Conservation (phyloP, 2,888 invertebrate species). For the Cheilosia variabilis region DNA sequence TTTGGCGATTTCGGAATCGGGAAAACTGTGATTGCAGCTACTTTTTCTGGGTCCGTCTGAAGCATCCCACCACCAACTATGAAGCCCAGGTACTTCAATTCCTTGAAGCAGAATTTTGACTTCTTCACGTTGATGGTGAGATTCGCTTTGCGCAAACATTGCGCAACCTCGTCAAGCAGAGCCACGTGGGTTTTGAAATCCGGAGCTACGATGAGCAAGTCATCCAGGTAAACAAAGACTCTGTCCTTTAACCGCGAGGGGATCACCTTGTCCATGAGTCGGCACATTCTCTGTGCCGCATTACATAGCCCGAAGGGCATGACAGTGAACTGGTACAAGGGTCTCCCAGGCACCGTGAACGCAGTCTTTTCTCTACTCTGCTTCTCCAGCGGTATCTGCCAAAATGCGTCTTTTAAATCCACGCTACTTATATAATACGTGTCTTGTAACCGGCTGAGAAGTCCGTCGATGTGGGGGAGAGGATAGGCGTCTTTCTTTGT, state of each 20-base stretch:
- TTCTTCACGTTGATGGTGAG: slow-evolving; percentile 55
- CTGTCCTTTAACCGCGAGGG: slow-evolving; percentile 36
- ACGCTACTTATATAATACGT: background rate
- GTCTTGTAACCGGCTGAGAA: background rate
- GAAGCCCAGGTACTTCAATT: slow-evolving; percentile 56
- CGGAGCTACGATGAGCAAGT: slow-evolving; percentile 47
- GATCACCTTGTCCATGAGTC: slow-evolving; percentile 55
- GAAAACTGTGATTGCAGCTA: slow-evolving; percentile 40
- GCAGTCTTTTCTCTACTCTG: slow-evolving; percentile 35
- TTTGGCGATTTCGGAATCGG: slow-evolving; percentile 32
- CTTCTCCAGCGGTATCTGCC: background rate
- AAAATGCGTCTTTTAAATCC: background rate
- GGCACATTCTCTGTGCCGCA: slow-evolving; percentile 62
- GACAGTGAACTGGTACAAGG: slow-evolving; percentile 62
- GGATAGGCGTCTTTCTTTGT: slow-evolving; percentile 22
- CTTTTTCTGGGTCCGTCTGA: slow-evolving; percentile 52
- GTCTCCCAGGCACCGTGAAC: slow-evolving; percentile 48
- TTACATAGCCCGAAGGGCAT: slow-evolving; percentile 69
- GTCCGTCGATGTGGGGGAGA: slow-evolving; percentile 20
- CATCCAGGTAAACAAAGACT: slow-evolving; percentile 41
- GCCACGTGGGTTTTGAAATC: slow-evolving; percentile 48
- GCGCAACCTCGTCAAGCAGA: slow-evolving; percentile 47
- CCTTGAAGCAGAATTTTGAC: slow-evolving; percentile 49
- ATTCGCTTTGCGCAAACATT: slow-evolving; percentile 37
- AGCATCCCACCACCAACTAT: slow-evolving; percentile 20